phyloP scores from a whole-genome alignment of 2,888 invertebrate genomes.

The Cheilosia vernalis region DNA sequence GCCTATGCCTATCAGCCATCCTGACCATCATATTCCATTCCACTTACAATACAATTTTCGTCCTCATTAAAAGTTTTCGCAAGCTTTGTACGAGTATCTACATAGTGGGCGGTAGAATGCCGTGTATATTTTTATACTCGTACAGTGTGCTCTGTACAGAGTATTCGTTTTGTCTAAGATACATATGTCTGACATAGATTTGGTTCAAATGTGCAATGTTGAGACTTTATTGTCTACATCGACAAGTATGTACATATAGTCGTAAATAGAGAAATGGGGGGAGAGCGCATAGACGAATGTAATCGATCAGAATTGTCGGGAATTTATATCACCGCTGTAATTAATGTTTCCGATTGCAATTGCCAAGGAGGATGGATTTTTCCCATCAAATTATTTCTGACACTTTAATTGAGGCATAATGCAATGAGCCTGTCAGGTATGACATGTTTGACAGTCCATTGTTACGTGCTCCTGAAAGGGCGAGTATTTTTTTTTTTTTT shows the following conservation, averaged over 20 bases:
- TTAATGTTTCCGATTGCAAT: too few relatives aligned
- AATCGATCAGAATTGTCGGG: not conserved
- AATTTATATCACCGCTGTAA: not conserved
- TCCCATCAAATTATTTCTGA: too few relatives aligned
- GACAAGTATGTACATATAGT: conserved; percentile 1
- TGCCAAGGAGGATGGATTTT: too few relatives aligned
- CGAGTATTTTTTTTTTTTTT: too few relatives aligned
- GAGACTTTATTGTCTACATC: conserved; percentile 35
- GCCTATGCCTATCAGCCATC: not conserved
- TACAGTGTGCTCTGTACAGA: conserved; percentile 20
- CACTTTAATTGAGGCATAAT: too few relatives aligned
- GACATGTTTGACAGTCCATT: too few relatives aligned
- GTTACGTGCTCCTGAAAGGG: too few relatives aligned
- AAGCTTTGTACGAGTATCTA: conserved; percentile 33
- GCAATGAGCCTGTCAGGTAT: too few relatives aligned
- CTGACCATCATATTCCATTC: conserved; percentile 1
- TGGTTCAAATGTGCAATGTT: conserved; percentile 46
- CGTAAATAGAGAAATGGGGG: not conserved
- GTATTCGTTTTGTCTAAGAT: conserved; percentile 49
- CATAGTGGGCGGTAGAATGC: conserved; percentile 20
- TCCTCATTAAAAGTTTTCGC: conserved; percentile 66
- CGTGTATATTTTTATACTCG: not conserved
- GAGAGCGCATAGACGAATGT: not conserved
- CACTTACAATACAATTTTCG: conserved; percentile 52
- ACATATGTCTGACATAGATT: conserved; percentile 64